Evolutionary conservation across 30 jellyfish, hydroid and myxozoan genomes (phyloP).

Genomic region (Rhopilema esculentum): DNA sequence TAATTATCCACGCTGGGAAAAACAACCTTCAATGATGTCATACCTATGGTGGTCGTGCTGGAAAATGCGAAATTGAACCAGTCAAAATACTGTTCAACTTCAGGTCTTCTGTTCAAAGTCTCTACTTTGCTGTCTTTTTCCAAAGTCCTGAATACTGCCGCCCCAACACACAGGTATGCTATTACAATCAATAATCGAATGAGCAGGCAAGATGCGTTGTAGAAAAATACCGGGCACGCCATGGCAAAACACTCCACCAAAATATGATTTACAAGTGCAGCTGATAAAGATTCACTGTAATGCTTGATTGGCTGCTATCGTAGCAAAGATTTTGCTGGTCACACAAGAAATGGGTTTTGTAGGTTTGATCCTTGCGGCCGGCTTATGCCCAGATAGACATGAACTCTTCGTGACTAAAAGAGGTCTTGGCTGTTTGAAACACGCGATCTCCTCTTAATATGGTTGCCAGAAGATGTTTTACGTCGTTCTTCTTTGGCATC

Average conservation of each 20-base stretch:
- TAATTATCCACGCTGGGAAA: too few species aligned
- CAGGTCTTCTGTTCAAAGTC: conserved; percentile 10
- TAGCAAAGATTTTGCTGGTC: background rate
- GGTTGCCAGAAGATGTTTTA: background rate
- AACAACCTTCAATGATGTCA: background rate
- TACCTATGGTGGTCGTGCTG: conserved; percentile 61
- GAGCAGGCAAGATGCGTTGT: conserved; percentile 40
- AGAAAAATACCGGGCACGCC: conserved; percentile 53
- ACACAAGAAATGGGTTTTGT: background rate
- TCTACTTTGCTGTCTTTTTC: conserved; percentile 32
- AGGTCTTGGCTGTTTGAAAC: background rate
- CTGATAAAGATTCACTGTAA: background rate
- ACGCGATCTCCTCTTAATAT: background rate
- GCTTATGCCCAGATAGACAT: background rate
- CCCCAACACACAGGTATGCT: conserved; percentile 75
- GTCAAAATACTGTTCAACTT: conserved; percentile 53
- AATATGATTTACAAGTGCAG: background rate
- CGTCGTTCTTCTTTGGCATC: background rate
- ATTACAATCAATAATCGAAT: conserved; percentile 48
- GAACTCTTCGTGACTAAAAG: background rate
- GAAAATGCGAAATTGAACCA: conserved; percentile 71
- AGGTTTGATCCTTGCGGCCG: background rate
- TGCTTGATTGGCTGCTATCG: background rate
- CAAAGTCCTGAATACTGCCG: conserved; percentile 68
- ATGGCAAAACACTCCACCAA: background rate